phyloP scores from a whole-genome alignment of 2,797 vertebrate genomes.

The Dendrocincla tyrannina region DNA sequence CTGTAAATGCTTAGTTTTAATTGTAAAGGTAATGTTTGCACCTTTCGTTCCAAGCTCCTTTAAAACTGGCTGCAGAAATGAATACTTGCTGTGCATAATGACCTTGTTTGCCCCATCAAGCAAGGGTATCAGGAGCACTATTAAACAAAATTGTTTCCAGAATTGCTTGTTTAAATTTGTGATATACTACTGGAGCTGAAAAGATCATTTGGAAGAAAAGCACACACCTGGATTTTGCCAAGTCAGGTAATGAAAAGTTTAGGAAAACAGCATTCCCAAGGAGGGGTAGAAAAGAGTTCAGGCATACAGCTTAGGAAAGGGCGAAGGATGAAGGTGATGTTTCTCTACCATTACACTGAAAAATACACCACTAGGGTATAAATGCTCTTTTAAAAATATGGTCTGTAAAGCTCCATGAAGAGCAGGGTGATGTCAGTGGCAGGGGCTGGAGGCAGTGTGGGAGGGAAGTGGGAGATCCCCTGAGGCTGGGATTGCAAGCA shows the following conservation, averaged over 20 bases:
- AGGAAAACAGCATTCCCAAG: background rate
- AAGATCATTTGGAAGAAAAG: background rate
- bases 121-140: background rate
- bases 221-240: background rate
- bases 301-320: background rate
- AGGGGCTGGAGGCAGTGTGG: background rate
- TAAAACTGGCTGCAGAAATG: background rate
- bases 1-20: background rate
- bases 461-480: background rate
- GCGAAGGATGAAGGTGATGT: background rate
- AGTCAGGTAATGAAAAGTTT: background rate
- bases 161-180: background rate
- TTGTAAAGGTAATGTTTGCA: background rate
- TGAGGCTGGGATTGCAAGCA: background rate
- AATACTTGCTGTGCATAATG: background rate
- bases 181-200: background rate
- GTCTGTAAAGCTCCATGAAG: background rate
- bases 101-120: background rate
- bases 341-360: background rate
- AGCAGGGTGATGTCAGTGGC: background rate
- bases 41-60: background rate
- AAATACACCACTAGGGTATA: background rate
- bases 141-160: background rate
- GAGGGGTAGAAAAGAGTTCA: background rate
- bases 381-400: background rate